A percentile compares a stretch with the other conserved stretches of the same genome.
Evolutionary conservation across 2,797 vertebrate species (phyloP).

Genomic region (Poecilia gillii): DNA sequence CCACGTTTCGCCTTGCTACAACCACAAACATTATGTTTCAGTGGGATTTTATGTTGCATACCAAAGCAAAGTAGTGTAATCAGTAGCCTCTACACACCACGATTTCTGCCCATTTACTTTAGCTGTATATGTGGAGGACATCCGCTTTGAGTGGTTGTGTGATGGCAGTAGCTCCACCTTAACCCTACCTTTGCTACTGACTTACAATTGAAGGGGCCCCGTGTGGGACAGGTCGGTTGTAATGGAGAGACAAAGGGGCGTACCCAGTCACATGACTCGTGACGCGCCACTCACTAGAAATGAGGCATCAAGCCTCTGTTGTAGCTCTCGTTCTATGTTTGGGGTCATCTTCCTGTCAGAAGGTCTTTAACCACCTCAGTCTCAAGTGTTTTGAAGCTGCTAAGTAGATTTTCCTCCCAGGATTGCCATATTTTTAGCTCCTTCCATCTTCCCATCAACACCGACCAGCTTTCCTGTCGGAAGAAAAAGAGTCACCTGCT

Average conservation of each 20-base stretch:
- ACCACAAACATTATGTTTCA: not conserved
- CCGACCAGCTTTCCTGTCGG: not conserved
- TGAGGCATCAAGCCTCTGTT: no score
- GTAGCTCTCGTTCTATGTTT: not conserved
- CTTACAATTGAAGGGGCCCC: no score
- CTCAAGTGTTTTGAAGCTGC: not conserved
- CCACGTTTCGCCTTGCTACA: not conserved
- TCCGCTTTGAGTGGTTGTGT: no score
- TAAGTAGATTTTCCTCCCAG: not conserved
- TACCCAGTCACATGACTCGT: no score
- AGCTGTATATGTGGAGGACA: no score
- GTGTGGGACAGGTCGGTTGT: no score
- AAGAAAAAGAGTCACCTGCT: not conserved
- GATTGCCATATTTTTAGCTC: not conserved
- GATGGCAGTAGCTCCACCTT: no score
- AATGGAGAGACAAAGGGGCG: no score
- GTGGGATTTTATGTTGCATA: not conserved
- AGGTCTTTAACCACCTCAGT: not conserved
- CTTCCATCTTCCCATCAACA: not conserved
- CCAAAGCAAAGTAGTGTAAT: not conserved
- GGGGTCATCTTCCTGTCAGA: not conserved
- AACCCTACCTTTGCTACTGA: no score
- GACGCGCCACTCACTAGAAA: no score
- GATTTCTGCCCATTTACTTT: not conserved
- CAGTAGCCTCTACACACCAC: not conserved